These are phyloP conservation scores for Ennomos fuscantarius DNA, from an alignment of 2,888 invertebrate genomes.

Conservation along the genomic window DNA sequence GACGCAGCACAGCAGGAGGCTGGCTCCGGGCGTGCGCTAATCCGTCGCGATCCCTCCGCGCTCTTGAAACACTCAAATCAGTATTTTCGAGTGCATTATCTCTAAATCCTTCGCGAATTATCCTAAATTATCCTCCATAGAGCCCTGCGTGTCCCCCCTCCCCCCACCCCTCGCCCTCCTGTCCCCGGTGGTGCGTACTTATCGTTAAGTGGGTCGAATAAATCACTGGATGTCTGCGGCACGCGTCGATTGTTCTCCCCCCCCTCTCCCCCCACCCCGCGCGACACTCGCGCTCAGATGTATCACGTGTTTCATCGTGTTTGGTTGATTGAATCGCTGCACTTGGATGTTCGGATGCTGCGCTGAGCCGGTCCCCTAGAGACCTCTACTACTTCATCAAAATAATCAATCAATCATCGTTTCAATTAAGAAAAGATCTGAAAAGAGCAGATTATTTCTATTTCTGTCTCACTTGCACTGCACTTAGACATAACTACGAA, in stretches of 20 bases:
- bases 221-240: conserved; percentile 35
- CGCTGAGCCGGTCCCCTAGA: too few species aligned
- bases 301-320: conserved; percentile 17
- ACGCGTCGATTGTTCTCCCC: conserved; percentile 37
- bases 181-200: conserved; percentile 15
- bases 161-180: conserved; percentile 4
- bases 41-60: neutral
- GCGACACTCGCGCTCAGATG: too few species aligned
- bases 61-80: conserved; percentile 31
- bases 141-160: conserved; percentile 1
- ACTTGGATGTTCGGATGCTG: conserved; percentile 11
- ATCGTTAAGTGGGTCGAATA: conserved; percentile 39
- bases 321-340: conserved; percentile 7
- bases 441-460: too few species aligned
- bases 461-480: too few species aligned
- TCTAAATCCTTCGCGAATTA: conserved; percentile 38
- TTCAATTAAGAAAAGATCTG: too few species aligned
- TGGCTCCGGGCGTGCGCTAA: neutral
- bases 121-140: conserved; percentile 31
- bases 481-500: too few species aligned
- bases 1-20: too few species aligned
- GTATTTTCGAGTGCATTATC: conserved; percentile 37
- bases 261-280: too few species aligned
- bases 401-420: too few species aligned
- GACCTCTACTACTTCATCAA: too few species aligned